A percentile compares a stretch with the other conserved stretches of the same genome.
These are phyloP conservation scores for Lerema accius DNA, from an alignment of 1,140 invertebrate species.

Conservation along the genomic window DNA sequence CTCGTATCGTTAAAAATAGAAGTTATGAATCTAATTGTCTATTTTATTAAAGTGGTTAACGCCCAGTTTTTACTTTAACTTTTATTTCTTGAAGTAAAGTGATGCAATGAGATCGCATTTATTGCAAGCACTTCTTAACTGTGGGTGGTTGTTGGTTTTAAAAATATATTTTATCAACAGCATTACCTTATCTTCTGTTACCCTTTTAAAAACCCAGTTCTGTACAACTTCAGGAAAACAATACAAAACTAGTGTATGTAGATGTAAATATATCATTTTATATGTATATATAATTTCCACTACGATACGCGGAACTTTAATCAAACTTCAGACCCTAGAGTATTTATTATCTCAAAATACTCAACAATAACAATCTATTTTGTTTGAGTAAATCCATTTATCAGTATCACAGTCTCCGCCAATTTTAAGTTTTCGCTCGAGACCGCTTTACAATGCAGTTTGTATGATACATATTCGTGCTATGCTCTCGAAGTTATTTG, in stretches of 20 bases:
- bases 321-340: background rate
- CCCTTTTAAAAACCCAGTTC: background rate
- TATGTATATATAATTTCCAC: too few species aligned
- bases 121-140: too few species aligned
- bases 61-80: conserved; percentile 11
- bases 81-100: too few species aligned
- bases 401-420: conserved; percentile 15
- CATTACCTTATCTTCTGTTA: too few species aligned
- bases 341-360: conserved; percentile 6
- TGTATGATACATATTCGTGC: conserved; percentile 12
- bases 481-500: conserved; percentile 18
- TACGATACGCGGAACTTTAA: too few species aligned
- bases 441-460: conserved; percentile 9
- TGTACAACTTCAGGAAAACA: background rate
- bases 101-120: too few species aligned
- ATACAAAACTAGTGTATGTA: too few species aligned
- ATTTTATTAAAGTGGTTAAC: conserved; percentile 1
- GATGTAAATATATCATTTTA: too few species aligned
- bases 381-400: conserved; percentile 20
- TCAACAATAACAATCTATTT: conserved; percentile 22
- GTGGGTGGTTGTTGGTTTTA: too few species aligned
- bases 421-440: conserved; percentile 24
- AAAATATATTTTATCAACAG: too few species aligned
- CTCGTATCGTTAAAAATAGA: conserved; percentile 25
- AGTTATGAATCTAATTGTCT: conserved; percentile 11